These are phyloP conservation scores for Caenorhabditis japonica DNA, from an alignment of 2,888 invertebrate genomes.

Conservation along the genomic window DNA sequence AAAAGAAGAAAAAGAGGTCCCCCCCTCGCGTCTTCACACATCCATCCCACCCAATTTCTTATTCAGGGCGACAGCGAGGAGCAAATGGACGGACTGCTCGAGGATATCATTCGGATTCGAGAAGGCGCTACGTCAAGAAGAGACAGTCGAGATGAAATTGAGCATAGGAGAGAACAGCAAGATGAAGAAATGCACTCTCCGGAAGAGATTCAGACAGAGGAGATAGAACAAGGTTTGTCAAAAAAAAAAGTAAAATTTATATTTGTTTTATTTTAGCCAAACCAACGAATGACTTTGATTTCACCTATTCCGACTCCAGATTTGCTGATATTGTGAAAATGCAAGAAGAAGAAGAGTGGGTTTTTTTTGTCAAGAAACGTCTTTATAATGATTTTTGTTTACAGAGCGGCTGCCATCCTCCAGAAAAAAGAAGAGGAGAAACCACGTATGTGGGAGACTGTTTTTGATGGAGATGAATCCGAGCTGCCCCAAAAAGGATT, in stretches of 20 bases:
- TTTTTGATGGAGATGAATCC: constrained; percentile 72
- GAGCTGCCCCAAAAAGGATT: constrained; percentile 48
- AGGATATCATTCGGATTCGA: constrained; percentile 55
- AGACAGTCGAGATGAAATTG: constrained; percentile 51
- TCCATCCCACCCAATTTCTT: constrained; percentile 1
- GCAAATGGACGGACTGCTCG: constrained; percentile 49
- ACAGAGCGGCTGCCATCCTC: constrained; percentile 12
- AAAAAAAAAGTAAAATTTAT: constrained; percentile 2
- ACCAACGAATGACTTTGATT: constrained; percentile 51
- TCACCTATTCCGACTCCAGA: constrained; percentile 61
- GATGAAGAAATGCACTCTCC: constrained; percentile 37
- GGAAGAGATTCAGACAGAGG: constrained; percentile 18
- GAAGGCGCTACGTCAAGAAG: constrained; percentile 60
- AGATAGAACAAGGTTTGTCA: background rate
- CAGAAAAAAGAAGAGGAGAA: constrained; percentile 26
- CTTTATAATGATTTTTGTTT: background rate
- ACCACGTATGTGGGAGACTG: constrained; percentile 76
- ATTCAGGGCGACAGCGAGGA: constrained; percentile 36
- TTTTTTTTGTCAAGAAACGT: background rate
- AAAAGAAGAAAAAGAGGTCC: constrained; percentile 2
- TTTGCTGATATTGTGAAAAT: constrained; percentile 56
- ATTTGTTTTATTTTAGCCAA: constrained; percentile 9
- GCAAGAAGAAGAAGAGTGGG: constrained; percentile 48
- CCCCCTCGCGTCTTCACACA: constrained; percentile 11
- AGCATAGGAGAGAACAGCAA: constrained; percentile 26